phyloP scores from a whole-genome alignment of 2,797 vertebrate species.

The Luscinia luscinia region DNA sequence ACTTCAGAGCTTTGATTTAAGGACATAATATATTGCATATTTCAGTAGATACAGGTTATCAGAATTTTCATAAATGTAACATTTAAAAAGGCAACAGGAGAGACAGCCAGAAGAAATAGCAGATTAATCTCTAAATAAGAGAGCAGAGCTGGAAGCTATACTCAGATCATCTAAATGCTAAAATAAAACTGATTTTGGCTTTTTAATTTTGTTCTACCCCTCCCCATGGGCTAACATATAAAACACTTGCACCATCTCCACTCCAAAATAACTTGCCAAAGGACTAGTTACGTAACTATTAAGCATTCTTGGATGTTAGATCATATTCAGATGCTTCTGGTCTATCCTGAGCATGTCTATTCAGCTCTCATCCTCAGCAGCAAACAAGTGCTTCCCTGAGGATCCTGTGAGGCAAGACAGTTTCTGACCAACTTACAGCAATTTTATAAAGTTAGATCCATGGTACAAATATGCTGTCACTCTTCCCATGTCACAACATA shows the following conservation, averaged over 20 bases:
- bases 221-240: neutral
- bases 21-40: neutral
- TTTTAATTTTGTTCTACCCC: neutral
- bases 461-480: neutral
- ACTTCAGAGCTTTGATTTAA: neutral
- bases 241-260: neutral
- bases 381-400: neutral
- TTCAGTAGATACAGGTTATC: neutral
- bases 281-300: neutral
- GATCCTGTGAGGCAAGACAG: neutral
- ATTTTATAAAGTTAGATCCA: neutral
- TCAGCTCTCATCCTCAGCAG: neutral
- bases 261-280: neutral
- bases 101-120: neutral
- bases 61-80: conserved; percentile 8
- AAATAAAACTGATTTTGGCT: neutral
- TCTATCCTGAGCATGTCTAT: neutral
- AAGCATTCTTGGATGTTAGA: neutral
- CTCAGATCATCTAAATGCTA: neutral
- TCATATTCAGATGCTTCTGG: neutral
- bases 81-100: neutral
- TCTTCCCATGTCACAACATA: neutral
- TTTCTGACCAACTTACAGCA: neutral
- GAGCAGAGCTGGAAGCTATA: neutral
- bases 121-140: neutral